A percentile compares a stretch with the other conserved stretches of the same genome.
phyloP scores from a whole-genome alignment of 2,113 vertebrate genomes.

The Ceyx margarethae region DNA sequence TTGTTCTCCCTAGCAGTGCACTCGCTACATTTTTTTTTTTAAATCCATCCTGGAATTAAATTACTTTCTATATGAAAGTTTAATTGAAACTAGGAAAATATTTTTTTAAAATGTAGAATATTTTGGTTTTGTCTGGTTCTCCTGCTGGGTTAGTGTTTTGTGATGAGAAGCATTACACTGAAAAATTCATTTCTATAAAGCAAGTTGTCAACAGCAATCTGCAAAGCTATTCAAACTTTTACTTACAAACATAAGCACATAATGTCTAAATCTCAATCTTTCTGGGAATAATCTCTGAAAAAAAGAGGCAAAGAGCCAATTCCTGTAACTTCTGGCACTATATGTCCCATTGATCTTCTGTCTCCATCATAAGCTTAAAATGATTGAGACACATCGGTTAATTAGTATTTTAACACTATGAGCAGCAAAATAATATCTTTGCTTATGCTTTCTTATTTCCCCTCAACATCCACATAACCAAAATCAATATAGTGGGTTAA shows the following conservation, averaged over 20 bases:
- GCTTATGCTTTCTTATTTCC: background rate
- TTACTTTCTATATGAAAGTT: background rate
- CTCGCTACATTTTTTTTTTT: background rate
- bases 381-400: background rate
- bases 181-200: background rate
- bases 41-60: background rate
- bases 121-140: background rate
- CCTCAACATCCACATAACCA: background rate
- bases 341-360: background rate
- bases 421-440: background rate
- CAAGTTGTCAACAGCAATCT: background rate
- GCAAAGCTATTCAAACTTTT: background rate
- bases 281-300: background rate
- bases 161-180: background rate
- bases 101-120: background rate
- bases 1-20: background rate
- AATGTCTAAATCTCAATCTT: background rate
- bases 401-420: background rate
- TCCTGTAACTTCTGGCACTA: background rate
- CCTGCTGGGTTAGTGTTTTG: background rate
- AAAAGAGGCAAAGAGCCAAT: background rate
- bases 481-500: background rate
- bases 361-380: background rate
- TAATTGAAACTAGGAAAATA: background rate
- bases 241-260: background rate